Evolutionary conservation across 2,797 vertebrate genomes (phyloP), one percentile per base, ranked within the genome.

Genomic region (Enteromius fasciolatus): DNA sequence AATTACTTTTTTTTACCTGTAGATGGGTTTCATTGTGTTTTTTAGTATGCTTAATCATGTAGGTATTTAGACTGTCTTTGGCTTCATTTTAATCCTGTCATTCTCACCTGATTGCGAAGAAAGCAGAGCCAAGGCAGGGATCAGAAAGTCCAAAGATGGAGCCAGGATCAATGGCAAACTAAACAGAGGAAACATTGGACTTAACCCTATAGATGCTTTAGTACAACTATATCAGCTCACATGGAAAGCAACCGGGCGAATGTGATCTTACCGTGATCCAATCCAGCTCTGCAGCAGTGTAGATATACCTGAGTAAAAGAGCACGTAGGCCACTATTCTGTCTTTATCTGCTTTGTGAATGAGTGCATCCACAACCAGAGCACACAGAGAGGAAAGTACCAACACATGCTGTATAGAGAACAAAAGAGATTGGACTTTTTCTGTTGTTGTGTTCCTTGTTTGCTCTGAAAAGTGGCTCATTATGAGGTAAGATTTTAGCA

Each of bases 121-220:
- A 86, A 88, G 93, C 84, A 96, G 87, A 81, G 95, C 90, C 83
- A 95, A 72, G 67, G 94, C 94, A 48, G 96, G 94, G 69, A 95
- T 88, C 78, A 96, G 90, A 85, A 94, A 95, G 87, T 96, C 95
- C 1, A 96, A 92, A 25, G 95, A 95, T 5, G 95, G 95, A 79
- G 94, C 94, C 82, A 96, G 95, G 79, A 96, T 85, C 85, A 97
- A 89, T 0, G 96, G 96, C 64, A 97, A 83, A 87, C 96, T 97
- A 86, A 15, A 69, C 54, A 77, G 33, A 28, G 25, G 17, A 46
- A 20, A 84, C 8, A 78, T 41, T 33, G 17, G 1, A 64, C 46
- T 64, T 8, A 72, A 39, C 5, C 10, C 72, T 50, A 48, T n/a
- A 81, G 31, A 76, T 25, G 31, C 50, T 46, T 31, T 10, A 33